Conservation (phyloP, 2,888 invertebrate genomes). For the Acronicta aceris region DNA sequence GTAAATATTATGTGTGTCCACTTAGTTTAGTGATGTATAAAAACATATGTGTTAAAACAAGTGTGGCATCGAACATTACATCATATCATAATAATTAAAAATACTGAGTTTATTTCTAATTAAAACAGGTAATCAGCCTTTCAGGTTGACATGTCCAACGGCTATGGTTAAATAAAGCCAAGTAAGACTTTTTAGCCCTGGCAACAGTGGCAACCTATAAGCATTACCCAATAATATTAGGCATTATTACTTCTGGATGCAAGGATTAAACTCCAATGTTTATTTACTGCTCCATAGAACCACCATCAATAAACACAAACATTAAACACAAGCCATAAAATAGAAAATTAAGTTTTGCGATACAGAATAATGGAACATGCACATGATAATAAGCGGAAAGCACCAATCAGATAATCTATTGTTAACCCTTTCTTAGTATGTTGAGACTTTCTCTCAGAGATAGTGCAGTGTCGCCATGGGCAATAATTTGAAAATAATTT, state of each 20-base stretch:
- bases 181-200: no score
- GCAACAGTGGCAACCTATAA: no score
- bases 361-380: background rate
- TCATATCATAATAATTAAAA: no score
- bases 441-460: background rate
- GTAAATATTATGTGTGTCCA: conserved; percentile 4
- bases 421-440: conserved; percentile 11
- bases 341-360: background rate
- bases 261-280: no score
- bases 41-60: no score
- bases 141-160: no score
- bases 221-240: no score
- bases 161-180: no score
- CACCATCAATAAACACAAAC: background rate
- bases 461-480: conserved; percentile 12
- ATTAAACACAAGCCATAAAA: conserved; percentile 8
- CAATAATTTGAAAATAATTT: conserved; percentile 19
- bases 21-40: no score
- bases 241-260: background rate
- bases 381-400: conserved; percentile 5
- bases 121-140: no score
- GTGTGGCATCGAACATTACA: no score
- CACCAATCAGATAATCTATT: background rate
- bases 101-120: background rate
- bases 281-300: background rate